phyloP scores from a whole-genome alignment of 2,888 invertebrate genomes.

The Bombylius major region DNA sequence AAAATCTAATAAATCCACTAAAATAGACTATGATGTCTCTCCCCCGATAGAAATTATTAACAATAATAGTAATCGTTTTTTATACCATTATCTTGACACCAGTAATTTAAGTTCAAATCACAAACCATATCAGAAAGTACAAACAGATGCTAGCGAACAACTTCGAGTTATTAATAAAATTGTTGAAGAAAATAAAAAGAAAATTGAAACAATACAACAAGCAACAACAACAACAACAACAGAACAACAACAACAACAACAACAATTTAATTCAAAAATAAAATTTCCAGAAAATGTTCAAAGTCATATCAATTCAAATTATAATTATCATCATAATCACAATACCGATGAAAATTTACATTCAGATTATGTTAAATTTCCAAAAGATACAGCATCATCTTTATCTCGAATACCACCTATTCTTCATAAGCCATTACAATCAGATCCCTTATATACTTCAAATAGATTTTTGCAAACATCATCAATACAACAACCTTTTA shows the following conservation, averaged over 20 bases:
- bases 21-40: background rate
- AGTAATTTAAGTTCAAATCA: background rate
- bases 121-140: background rate
- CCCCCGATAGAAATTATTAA: slow-evolving; percentile 8
- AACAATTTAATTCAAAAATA: background rate
- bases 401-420: background rate
- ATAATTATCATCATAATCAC: background rate
- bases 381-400: slow-evolving; percentile 5
- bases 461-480: background rate
- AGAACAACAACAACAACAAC: slow-evolving; percentile 2
- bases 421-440: background rate
- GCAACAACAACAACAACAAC: slow-evolving; percentile 2
- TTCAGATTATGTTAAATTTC: slow-evolving; percentile 9
- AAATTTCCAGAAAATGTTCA: slow-evolving; percentile 6
- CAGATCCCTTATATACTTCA: background rate
- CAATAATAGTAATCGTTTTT: slow-evolving; percentile 11
- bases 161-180: slow-evolving; percentile 12
- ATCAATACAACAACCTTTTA: slow-evolving; percentile 8
- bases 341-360: background rate
- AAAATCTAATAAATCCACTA: too few species aligned
- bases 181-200: slow-evolving; percentile 12
- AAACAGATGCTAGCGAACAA: slow-evolving; percentile 10
- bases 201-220: too few species aligned
- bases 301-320: background rate
- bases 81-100: slow-evolving; percentile 13